A percentile compares a stretch with the other conserved stretches of the same genome.
These are phyloP conservation scores for Eupithecia tripunctaria DNA, from an alignment of 2,888 invertebrate genomes.

Conservation along the genomic window DNA sequence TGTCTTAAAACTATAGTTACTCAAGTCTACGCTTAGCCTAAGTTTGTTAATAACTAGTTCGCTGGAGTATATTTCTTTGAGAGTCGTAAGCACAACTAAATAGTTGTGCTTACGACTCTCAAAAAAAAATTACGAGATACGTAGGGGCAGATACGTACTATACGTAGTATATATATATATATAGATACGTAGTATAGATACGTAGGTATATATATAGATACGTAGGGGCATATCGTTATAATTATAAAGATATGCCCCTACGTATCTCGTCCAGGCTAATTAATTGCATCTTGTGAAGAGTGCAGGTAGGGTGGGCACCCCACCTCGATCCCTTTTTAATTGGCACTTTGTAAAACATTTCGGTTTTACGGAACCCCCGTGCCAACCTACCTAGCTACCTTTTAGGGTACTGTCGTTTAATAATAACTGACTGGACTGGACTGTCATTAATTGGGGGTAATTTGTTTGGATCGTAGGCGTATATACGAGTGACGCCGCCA, in stretches of 20 bases:
- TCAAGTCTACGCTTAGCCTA: too few relatives aligned
- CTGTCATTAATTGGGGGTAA: background rate
- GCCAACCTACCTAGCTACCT: background rate
- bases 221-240: too few relatives aligned
- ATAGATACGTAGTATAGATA: too few relatives aligned
- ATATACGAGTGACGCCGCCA: too few relatives aligned
- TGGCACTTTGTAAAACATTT: conserved; percentile 33
- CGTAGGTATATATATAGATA: too few relatives aligned
- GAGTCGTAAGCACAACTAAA: background rate
- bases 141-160: too few relatives aligned
- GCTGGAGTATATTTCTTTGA: background rate
- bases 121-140: too few relatives aligned
- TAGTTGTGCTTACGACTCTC: too few relatives aligned
- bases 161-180: too few relatives aligned
- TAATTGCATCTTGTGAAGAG: conserved; percentile 10
- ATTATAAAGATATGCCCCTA: conserved; percentile 6
- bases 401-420: conserved; percentile 1
- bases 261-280: conserved; percentile 1
- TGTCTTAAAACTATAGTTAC: too few relatives aligned
- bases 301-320: conserved; percentile 11
- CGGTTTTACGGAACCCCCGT: background rate
- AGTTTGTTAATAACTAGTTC: background rate
- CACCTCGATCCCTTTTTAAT: conserved; percentile 31
- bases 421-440: background rate
- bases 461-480: background rate